Base-by-base conservation (phyloP, 2,888 invertebrate genomes). In the Megamerina dolium region DNA sequence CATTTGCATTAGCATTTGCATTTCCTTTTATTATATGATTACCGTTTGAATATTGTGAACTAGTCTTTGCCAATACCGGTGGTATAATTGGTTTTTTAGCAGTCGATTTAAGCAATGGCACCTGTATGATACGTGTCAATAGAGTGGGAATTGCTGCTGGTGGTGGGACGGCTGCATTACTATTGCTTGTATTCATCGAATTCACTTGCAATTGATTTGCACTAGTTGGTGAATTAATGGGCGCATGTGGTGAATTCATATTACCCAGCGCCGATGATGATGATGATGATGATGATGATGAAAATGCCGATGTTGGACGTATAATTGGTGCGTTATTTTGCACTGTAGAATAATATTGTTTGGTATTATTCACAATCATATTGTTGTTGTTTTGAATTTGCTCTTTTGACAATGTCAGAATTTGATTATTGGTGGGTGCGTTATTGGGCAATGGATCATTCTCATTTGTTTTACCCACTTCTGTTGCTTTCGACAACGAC, bases 41-140 rank as follows among this genome's bases (percentile, higher is more conserved):
- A n/a, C 20, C 31, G 19, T 4, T 46, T n/a, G 26, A 46, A 35
- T 8, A 23, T 23, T 23, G 23, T 23, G 23, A 23, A 23, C 10
- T 65, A 3, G 61, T 63, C 52, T 64, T 69, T 37, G 63, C 68
- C 46, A 70, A 46, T 12, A 68, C 66, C 8, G 68, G 68, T 33
- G 70, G 63, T 53, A 78, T 66, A 10, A 77, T 75, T 21, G 77
- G 77, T 63, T 77, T 74, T 37, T 74, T 76, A 70, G 77, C 76
- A 5, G 75, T 73, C 32, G 74, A 73, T 68, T 47, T 68, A 3
- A 65, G 51, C 20, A 63, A 40, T 17, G 64, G 67, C 32, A 64
- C 70, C 62, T 66, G 65, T 50, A 68, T 68, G 40, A 67, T 64
- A 41, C 67, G 68, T 27, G 61, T 66, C 29, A 58, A 63, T 20